A percentile compares a stretch with the other conserved stretches of the same genome.
These are phyloP conservation scores for Microchrysa polita DNA, from an alignment of 2,888 invertebrate species.

Conservation along the genomic window DNA sequence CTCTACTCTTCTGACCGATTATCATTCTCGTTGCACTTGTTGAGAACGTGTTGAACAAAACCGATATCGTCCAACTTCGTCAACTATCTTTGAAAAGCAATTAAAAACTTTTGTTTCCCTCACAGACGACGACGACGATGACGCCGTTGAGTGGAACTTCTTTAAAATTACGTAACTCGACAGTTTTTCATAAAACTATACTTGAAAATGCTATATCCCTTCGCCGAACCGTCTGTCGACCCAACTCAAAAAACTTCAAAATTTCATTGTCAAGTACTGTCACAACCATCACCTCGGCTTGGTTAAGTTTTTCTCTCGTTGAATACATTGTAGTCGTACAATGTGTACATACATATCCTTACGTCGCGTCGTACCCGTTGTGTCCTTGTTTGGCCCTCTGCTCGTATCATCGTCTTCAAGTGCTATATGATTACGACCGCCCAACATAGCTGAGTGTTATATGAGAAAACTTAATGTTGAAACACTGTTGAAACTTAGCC, in stretches of 20 bases:
- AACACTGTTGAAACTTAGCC: neutral
- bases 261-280: conserved; percentile 18
- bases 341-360: no score
- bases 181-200: conserved; percentile 2
- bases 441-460: neutral
- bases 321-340: neutral
- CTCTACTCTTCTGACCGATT: neutral
- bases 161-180: neutral
- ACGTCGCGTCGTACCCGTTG: neutral
- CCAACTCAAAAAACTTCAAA: neutral
- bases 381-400: neutral
- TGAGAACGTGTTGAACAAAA: neutral
- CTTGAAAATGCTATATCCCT: neutral
- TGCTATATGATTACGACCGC: conserved; percentile 9
- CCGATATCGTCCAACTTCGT: neutral
- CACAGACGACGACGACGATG: neutral
- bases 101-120: neutral
- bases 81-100: conserved; percentile 5
- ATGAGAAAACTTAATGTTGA: conserved; percentile 5
- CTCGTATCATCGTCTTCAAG: neutral
- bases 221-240: neutral
- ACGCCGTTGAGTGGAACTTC: neutral
- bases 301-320: neutral
- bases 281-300: neutral
- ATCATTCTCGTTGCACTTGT: no score